Percentiles rank a stretch among this genome's conserved stretches.
phyloP scores from a whole-genome alignment of 2,113 vertebrate species.

The Tupaia chinensis region DNA sequence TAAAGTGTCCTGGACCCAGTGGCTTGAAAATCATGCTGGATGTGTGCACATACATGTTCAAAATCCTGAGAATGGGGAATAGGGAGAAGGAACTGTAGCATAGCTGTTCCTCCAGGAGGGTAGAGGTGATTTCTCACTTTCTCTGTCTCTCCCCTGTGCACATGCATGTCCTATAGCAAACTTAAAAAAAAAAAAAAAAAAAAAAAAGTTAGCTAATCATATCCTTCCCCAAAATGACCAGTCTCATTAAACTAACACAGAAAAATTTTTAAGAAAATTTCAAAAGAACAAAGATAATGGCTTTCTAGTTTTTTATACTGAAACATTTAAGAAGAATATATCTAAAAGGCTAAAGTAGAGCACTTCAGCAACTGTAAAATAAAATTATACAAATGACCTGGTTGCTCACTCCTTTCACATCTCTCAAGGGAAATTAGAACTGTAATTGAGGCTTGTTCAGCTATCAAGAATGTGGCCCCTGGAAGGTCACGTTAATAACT shows the following conservation, averaged over 20 bases:
- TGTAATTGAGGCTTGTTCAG: not conserved
- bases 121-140: too few species aligned
- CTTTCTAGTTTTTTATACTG: not conserved
- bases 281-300: not conserved
- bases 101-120: too few species aligned
- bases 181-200: not conserved
- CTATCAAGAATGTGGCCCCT: not conserved
- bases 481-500: not conserved
- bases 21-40: too few species aligned
- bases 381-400: not conserved
- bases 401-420: not conserved
- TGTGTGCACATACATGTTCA: too few species aligned
- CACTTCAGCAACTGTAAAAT: not conserved
- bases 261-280: constrained; percentile 31
- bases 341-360: not conserved
- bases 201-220: constrained; percentile 2
- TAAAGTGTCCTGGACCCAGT: too few species aligned
- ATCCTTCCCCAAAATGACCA: not conserved
- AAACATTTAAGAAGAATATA: constrained; percentile 11
- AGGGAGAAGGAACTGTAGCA: too few species aligned
- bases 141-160: too few species aligned
- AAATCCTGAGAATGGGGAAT: too few species aligned
- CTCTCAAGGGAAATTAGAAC: not conserved
- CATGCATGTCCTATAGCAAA: too few species aligned
- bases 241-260: not conserved